Conservation (phyloP, 2,888 invertebrate species). For the Lingula anatina region DNA sequence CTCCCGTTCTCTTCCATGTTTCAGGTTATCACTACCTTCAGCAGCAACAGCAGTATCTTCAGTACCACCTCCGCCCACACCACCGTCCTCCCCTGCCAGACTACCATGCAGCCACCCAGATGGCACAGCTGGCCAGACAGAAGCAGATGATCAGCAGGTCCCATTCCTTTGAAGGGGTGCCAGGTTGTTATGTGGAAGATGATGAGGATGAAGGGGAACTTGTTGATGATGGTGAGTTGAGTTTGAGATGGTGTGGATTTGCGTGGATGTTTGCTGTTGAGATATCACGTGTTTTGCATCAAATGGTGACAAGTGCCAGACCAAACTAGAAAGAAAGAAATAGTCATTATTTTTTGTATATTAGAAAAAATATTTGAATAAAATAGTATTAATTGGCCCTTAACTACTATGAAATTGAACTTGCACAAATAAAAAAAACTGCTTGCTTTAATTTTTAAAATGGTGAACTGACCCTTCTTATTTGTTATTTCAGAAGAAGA, state of each 20-base stretch:
- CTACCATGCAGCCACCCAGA: conserved; percentile 80
- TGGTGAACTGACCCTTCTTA: not conserved
- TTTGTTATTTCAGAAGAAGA: conserved; percentile 29
- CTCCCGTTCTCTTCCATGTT: conserved; percentile 14
- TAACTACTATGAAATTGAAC: too few relatives aligned
- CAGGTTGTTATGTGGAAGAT: conserved; percentile 6
- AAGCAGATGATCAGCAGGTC: conserved; percentile 67
- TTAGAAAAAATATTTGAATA: too few relatives aligned
- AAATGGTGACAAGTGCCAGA: too few relatives aligned
- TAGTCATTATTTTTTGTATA: too few relatives aligned
- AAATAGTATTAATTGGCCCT: too few relatives aligned
- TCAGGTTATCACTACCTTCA: conserved; percentile 35
- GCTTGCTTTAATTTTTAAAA: too few relatives aligned
- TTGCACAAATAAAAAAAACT: too few relatives aligned
- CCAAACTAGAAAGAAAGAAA: too few relatives aligned
- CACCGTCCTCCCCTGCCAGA: conserved; percentile 68
- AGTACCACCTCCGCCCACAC: conserved; percentile 4
- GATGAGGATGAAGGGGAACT: conserved; percentile 6
- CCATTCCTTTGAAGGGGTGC: conserved; percentile 79
- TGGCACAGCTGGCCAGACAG: conserved; percentile 61
- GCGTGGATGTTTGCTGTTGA: too few relatives aligned
- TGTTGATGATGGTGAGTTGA: conserved; percentile 7
- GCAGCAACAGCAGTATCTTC: conserved; percentile 29
- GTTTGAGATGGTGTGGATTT: not conserved
- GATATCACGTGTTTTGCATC: too few relatives aligned